A percentile compares a stretch with the other conserved stretches of the same genome.
Conservation (phyloP, 1,140 invertebrate species). For the Macrosteles quadrilineatus region DNA sequence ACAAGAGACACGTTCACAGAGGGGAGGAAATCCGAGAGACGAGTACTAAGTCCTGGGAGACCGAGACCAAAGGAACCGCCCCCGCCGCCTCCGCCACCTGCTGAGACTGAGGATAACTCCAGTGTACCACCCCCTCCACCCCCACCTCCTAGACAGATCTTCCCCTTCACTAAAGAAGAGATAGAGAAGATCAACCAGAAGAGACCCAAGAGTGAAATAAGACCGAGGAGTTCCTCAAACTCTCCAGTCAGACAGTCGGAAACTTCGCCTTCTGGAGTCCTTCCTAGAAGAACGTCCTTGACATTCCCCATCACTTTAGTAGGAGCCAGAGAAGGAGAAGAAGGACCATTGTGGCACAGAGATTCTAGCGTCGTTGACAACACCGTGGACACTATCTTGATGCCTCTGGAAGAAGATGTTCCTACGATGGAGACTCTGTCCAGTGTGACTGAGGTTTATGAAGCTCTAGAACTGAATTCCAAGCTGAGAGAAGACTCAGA, state of each 20-base stretch:
- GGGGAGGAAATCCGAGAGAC: not conserved
- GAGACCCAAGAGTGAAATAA: not conserved
- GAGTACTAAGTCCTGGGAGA: constrained; percentile 42
- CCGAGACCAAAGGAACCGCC: constrained; percentile 48
- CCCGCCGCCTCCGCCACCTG: constrained; percentile 48
- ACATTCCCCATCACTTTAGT: not conserved
- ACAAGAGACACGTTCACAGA: constrained; percentile 25
- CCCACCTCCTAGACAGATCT: constrained; percentile 44
- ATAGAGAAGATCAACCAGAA: constrained; percentile 35
- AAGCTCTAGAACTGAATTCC: constrained; percentile 3
- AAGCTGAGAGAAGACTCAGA: constrained; percentile 7
- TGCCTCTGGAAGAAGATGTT: constrained; percentile 9
- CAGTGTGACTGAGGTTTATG: constrained; percentile 10
- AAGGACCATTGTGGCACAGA: not conserved
- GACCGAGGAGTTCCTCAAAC: constrained; percentile 21
- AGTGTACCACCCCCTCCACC: constrained; percentile 35
- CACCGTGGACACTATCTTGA: not conserved
- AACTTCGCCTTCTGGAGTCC: not conserved
- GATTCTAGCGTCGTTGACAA: not conserved
- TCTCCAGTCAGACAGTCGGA: constrained; percentile 13
- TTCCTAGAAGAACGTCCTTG: constrained; percentile 6
- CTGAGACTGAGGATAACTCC: not conserved
- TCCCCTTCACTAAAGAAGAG: constrained; percentile 41
- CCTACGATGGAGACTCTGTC: constrained; percentile 5
- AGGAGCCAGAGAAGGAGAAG: not conserved